Evolutionary conservation across 2,113 vertebrate species (phyloP), one percentile per base, ranked within the genome.

Genomic region (Barnardius zonarius): DNA sequence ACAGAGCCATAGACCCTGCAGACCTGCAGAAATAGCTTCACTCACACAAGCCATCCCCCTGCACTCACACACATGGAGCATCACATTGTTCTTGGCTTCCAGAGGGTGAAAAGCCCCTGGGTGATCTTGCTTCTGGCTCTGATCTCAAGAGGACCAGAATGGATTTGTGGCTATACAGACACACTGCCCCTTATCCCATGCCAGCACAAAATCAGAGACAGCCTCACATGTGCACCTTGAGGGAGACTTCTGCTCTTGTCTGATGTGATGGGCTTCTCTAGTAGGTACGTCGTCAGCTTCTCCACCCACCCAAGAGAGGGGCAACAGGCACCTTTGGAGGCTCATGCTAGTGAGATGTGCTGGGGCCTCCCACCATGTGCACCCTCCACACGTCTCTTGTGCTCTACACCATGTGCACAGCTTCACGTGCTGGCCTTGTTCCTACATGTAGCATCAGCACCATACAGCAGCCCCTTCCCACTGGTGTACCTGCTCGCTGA

Each of bases 351-450:
- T 61, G 51, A 75, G 41, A 54, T 30, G 66, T 43, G 10, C 46
- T 54, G n/a, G 18, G 17, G 39, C 52, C 57, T 91, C 73, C 41
- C 64, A 28, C 27, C 0, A 0, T 6, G 0, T 39, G 27, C 37
- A 37, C 86, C 76, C 43, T 64, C 48, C 31, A 11, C 7, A 8
- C 12, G 1, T 67, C 37, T 46, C 19, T 37, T 6, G 28, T 35
- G 44, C 70, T 41, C 33, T 18, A 11, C 31, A 4, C 10, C 37
- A 9, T 2, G 9, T 1, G 1, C 31, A 3, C 51, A 33, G 41
- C 74, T 82, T 82, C 67, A 8, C 48, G 0, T n/a, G 23, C 28
- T 2, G 3, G 19, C 61, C 77, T 54, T 0, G 0, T 23, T 57
- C 67, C 59, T 3, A 0, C 9, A 8, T 74, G 5, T 1, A 0